Conservation (phyloP, 2,113 vertebrate species). For the Pygoscelis adeliae region DNA sequence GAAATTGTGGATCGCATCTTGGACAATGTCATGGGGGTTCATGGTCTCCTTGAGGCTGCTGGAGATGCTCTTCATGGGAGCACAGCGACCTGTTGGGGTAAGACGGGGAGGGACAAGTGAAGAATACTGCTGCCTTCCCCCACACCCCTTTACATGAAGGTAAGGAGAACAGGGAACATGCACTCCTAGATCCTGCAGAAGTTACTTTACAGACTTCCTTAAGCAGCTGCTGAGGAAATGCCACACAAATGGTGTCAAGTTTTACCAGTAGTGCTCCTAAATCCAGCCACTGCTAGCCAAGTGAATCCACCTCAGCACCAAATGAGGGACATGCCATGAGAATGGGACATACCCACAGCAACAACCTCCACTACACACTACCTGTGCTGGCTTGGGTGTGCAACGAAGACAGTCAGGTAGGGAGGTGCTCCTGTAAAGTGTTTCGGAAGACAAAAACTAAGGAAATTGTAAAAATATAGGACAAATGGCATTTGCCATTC, state of each 20-base stretch:
- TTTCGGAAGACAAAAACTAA: not conserved
- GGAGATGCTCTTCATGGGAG: conserved; percentile 97
- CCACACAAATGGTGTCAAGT: not conserved
- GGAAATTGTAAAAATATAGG: not conserved
- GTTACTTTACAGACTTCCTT: not conserved
- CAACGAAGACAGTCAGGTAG: not conserved
- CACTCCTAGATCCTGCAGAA: not conserved
- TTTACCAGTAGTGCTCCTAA: not conserved
- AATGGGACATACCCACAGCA: not conserved
- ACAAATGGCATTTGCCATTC: not conserved
- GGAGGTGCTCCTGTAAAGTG: not conserved
- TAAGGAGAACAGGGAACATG: not conserved
- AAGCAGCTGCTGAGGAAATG: not conserved
- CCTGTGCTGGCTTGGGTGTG: not conserved
- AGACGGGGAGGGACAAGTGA: not conserved
- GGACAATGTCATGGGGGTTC: conserved; percentile 94
- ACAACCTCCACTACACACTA: not conserved
- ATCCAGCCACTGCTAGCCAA: not conserved
- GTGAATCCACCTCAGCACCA: not conserved
- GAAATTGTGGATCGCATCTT: conserved; percentile 97
- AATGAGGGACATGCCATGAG: not conserved
- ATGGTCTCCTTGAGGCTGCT: conserved; percentile 97
- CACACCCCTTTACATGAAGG: accelerated
- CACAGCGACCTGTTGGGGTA: conserved; percentile 83
- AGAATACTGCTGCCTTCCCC: not conserved